Evolutionary conservation across 2,113 vertebrate species (phyloP), one percentile per base, ranked within the genome.

Genomic region (Notarius quadriscutis): DNA sequence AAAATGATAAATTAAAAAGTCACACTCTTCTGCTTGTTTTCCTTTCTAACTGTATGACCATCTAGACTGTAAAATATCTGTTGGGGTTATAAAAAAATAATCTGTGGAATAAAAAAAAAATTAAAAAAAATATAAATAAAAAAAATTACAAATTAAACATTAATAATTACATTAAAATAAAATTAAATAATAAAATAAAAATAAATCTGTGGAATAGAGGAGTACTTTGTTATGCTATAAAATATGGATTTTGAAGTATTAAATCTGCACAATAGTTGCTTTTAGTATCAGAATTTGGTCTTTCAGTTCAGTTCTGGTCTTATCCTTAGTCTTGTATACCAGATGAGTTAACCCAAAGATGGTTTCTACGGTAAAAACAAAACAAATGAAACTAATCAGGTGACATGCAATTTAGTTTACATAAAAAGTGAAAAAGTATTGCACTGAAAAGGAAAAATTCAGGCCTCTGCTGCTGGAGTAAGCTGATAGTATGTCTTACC

Each of bases 391-490:
- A 77, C n/a, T 79, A 65, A 77, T 20, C 50, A 83, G 57, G 50
- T 83, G 41, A 60, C 57, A 82, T 74, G 15, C 55, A 30, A 20
- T 51, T 8, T 25, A 2, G 20, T 50, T 72, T n/a, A 72, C 53
- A 83, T 83, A 82, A 62, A 53, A 87, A 55, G 57, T 51, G 25
- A 41, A 65, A 85, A 79, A 8, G 11, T 14, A 55, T 30, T 86
- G 72, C 1, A 55, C 72, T 87, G 15, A n/a, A 71, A 41, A 41
- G 2, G 41, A 77, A 84, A 88, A 15, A 50, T 60, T 75, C 53
- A 63, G 34, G 58, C 27, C 12, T 51, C n/a, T n/a, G n/a, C 58
- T 83, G 25, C 41, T 58, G 18, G 53, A n/a, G 30, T 14, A 71
- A 65, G 67, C 17, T 83, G 48, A 67, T 20, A 86, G 63, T 25